phyloP scores from a whole-genome alignment of 2,888 invertebrate genomes.

The Aplocera efformata region DNA sequence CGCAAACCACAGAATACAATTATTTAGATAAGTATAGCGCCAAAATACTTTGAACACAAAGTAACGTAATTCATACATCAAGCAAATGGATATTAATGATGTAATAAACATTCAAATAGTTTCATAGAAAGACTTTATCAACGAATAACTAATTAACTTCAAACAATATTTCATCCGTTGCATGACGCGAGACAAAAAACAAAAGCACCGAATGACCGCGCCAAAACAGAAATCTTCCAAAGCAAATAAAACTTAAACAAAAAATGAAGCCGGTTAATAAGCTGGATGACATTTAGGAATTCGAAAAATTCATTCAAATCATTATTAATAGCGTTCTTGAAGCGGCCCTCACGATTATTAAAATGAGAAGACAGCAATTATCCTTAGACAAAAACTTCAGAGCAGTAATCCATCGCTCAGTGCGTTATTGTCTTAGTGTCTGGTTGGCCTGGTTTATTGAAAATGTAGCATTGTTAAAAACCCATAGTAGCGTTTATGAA shows the following conservation, averaged over 20 bases:
- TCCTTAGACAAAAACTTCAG: constrained; percentile 47
- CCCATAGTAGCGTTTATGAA: too few relatives aligned
- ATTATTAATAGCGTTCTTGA: constrained; percentile 74
- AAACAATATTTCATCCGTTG: constrained; percentile 78
- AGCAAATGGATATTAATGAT: neutral
- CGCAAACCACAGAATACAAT: too few relatives aligned
- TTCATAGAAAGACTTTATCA: constrained; percentile 62
- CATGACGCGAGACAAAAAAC: constrained; percentile 75
- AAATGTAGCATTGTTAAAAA: too few relatives aligned
- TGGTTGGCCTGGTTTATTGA: constrained; percentile 38
- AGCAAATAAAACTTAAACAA: constrained; percentile 75
- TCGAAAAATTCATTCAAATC: constrained; percentile 74
- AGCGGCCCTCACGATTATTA: constrained; percentile 63
- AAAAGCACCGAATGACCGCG: constrained; percentile 74
- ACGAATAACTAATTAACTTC: constrained; percentile 72
- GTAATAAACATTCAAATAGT: constrained; percentile 30
- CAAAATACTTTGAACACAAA: too few relatives aligned
- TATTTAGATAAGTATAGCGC: too few relatives aligned
- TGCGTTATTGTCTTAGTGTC: constrained; percentile 48
- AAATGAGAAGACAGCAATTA: constrained; percentile 64
- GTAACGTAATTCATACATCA: neutral
- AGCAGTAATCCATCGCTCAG: constrained; percentile 46
- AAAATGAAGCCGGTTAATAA: constrained; percentile 78
- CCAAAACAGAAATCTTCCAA: constrained; percentile 77
- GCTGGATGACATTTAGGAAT: constrained; percentile 80